Evolutionary conservation across 2,797 vertebrate species (phyloP).

Genomic region (Vultur gryphus): DNA sequence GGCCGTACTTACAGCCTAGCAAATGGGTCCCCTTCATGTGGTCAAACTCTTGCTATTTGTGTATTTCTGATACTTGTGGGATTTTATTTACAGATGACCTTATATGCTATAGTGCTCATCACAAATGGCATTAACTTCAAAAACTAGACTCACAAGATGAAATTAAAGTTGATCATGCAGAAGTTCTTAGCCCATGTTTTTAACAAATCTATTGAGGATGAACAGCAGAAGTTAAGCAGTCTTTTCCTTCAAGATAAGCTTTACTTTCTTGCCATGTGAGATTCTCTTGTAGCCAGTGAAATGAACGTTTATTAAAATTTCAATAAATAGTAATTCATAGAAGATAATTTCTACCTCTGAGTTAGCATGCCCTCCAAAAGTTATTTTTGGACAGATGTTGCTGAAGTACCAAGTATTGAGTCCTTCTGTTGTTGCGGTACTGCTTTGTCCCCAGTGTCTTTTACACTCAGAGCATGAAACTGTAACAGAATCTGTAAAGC

Average conservation of each 20-base stretch:
- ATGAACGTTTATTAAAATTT: constrained; percentile 52
- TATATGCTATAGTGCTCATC: background rate
- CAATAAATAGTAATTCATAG: constrained; percentile 46
- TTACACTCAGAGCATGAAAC: constrained; percentile 21
- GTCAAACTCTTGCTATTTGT: background rate
- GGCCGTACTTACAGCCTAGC: background rate
- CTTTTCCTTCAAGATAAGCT: constrained; percentile 36
- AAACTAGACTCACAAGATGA: background rate
- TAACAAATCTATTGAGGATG: background rate
- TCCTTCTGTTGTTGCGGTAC: background rate
- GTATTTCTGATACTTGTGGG: background rate
- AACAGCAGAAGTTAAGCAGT: constrained; percentile 14
- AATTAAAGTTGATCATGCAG: constrained; percentile 19
- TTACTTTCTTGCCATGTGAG: constrained; percentile 28
- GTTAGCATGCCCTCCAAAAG: constrained; percentile 7
- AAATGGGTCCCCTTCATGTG: background rate
- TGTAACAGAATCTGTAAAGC: background rate
- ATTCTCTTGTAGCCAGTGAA: background rate
- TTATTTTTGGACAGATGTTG: constrained; percentile 42
- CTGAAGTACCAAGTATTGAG: background rate
- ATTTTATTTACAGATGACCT: background rate
- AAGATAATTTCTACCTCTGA: constrained; percentile 15
- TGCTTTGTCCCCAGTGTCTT: background rate
- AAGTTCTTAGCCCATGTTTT: background rate
- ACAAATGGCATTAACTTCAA: constrained; percentile 25